phyloP scores from a whole-genome alignment of 2,113 vertebrate species.

The Tenebrosternarchus preto region DNA sequence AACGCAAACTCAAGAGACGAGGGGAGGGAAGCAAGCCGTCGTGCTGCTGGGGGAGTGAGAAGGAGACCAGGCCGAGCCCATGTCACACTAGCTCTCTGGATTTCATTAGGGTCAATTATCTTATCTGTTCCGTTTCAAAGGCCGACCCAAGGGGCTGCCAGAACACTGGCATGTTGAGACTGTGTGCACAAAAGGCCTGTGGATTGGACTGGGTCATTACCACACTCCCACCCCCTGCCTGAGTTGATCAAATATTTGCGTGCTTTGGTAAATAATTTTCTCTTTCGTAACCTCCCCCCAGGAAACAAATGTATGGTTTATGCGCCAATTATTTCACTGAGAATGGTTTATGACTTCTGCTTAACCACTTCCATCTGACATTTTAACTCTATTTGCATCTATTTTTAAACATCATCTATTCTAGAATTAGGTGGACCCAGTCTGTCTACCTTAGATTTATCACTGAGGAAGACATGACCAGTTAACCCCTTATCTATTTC shows the following conservation, averaged over 20 bases:
- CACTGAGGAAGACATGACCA: constrained; percentile 12
- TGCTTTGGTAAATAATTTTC: constrained; percentile 98
- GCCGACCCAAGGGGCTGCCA: constrained; percentile 92
- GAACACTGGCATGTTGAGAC: constrained; percentile 90
- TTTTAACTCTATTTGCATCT: constrained; percentile 7
- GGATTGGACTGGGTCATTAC: constrained; percentile 94
- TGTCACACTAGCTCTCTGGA: constrained; percentile 84
- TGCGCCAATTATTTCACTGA: constrained; percentile 32
- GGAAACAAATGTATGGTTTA: constrained; percentile 74
- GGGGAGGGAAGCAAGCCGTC: constrained; percentile 54
- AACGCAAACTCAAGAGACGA: constrained; percentile 94
- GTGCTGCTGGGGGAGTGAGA: constrained; percentile 65
- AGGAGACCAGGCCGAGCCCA: constrained; percentile 72
- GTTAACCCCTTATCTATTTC: background rate
- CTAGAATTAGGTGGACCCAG: background rate
- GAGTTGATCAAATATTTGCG: constrained; percentile 97
- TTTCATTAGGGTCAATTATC: constrained; percentile 99
- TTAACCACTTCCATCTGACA: constrained; percentile 26
- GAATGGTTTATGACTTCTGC: background rate
- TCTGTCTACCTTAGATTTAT: constrained; percentile 1
- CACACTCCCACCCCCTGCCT: constrained; percentile 92
- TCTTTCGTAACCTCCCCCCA: constrained; percentile 84
- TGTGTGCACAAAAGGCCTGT: constrained; percentile 86
- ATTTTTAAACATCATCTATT: constrained; percentile 21
- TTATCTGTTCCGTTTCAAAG: constrained; percentile 99